Conservation (phyloP, 1,140 invertebrate genomes). For the Prorops nasuta region DNA sequence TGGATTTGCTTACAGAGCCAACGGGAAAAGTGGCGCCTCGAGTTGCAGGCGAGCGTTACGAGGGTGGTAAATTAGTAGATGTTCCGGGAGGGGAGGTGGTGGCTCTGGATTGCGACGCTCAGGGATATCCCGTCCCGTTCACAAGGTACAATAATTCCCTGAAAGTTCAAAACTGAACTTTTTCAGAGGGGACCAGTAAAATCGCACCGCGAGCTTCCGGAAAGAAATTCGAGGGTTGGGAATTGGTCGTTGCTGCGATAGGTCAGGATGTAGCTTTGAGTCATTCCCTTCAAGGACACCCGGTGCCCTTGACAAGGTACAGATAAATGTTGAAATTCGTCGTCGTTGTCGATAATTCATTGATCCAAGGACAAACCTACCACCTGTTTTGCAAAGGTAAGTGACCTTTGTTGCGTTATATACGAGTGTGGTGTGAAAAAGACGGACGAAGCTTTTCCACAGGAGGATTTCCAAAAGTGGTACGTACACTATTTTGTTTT, state of each 20-base stretch:
- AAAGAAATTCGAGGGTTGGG: slow-evolving; percentile 62
- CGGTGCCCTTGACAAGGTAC: slow-evolving; percentile 62
- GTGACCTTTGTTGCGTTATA: background rate
- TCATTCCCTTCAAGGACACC: slow-evolving; percentile 61
- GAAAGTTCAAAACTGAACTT: slow-evolving; percentile 1
- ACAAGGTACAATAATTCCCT: slow-evolving; percentile 56
- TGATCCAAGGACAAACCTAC: background rate
- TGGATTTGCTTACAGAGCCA: slow-evolving; percentile 61
- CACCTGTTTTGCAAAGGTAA: background rate
- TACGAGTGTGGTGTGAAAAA: too few relatives aligned
- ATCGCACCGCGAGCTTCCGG: slow-evolving; percentile 60
- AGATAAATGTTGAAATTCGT: too few relatives aligned
- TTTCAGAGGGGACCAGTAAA: slow-evolving; percentile 57
- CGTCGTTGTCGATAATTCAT: too few relatives aligned
- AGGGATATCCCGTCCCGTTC: slow-evolving; percentile 64
- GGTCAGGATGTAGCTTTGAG: slow-evolving; percentile 58
- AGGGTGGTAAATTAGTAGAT: slow-evolving; percentile 66
- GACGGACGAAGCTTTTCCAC: too few relatives aligned
- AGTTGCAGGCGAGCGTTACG: slow-evolving; percentile 65
- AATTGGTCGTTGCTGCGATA: slow-evolving; percentile 62
- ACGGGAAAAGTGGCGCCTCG: slow-evolving; percentile 68
- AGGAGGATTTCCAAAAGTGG: too few relatives aligned
- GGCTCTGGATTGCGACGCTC: slow-evolving; percentile 63
- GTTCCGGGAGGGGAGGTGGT: slow-evolving; percentile 57
- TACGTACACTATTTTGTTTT: background rate